Evolutionary conservation across 1,140 invertebrate species (phyloP).

Genomic region (Ips typographus): DNA sequence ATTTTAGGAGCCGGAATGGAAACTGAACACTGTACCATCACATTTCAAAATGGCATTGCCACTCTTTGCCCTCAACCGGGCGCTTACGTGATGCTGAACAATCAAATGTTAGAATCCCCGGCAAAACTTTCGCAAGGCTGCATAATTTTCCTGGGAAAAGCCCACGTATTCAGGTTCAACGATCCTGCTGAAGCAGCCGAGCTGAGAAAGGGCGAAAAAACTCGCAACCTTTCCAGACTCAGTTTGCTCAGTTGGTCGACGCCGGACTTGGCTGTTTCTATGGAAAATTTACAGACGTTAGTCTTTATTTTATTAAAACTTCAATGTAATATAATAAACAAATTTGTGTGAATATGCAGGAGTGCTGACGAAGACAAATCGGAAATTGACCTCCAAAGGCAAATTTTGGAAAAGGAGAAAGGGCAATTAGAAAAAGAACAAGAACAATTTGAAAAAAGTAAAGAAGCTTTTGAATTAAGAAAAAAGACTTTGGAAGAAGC

Average conservation of each 20-base stretch:
- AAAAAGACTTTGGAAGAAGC: constrained; percentile 46
- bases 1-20: constrained; percentile 68
- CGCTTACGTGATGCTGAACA: constrained; percentile 84
- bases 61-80: constrained; percentile 70
- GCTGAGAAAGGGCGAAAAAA: constrained; percentile 70
- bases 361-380: constrained; percentile 54
- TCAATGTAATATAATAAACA: constrained; percentile 9
- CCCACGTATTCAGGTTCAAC: constrained; percentile 84
- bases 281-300: constrained; percentile 61
- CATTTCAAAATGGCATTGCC: constrained; percentile 71
- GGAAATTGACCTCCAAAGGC: constrained; percentile 57
- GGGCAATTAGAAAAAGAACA: constrained; percentile 54
- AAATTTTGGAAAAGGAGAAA: constrained; percentile 57
- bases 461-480: constrained; percentile 49
- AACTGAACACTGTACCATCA: constrained; percentile 79
- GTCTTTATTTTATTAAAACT: constrained; percentile 3
- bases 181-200: constrained; percentile 88
- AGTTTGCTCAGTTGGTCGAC: constrained; percentile 83
- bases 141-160: constrained; percentile 77
- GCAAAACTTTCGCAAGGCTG: constrained; percentile 74
- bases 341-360: too few relatives aligned
- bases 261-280: constrained; percentile 77
- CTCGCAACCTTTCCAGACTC: constrained; percentile 75
- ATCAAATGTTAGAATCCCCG: constrained; percentile 70
- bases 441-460: constrained; percentile 53